Conservation (phyloP, 2,888 invertebrate genomes). For the Drosophila algonquin region DNA sequence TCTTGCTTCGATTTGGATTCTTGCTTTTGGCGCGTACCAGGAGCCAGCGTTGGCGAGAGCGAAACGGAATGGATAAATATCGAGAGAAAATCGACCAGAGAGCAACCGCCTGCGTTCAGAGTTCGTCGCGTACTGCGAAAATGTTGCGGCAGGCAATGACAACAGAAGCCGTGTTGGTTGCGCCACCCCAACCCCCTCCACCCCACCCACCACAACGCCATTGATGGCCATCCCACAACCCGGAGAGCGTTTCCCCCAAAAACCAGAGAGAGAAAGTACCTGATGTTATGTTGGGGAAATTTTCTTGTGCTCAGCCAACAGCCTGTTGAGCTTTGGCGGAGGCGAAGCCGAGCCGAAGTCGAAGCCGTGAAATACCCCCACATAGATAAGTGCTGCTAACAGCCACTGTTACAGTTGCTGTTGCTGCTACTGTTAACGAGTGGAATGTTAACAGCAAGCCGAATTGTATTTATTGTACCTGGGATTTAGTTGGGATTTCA, state of each 20-base stretch:
- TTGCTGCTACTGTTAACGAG: too few species aligned
- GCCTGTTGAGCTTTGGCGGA: constrained; percentile 65
- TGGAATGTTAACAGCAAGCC: neutral
- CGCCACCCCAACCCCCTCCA: neutral
- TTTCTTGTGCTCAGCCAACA: constrained; percentile 36
- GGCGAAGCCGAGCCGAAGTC: neutral
- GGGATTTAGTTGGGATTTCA: too few species aligned
- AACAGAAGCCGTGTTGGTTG: constrained; percentile 18
- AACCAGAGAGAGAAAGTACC: neutral
- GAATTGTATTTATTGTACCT: neutral
- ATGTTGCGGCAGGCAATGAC: constrained; percentile 66
- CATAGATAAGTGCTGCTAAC: neutral
- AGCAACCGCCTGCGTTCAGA: constrained; percentile 65
- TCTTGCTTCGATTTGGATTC: constrained; percentile 50
- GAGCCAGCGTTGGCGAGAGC: constrained; percentile 30
- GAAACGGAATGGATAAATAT: constrained; percentile 1
- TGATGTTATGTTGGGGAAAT: constrained; percentile 63
- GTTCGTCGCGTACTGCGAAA: constrained; percentile 75
- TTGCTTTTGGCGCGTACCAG: constrained; percentile 55
- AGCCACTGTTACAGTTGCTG: neutral
- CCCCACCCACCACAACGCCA: too few species aligned
- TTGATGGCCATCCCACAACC: neutral
- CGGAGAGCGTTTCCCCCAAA: constrained; percentile 5
- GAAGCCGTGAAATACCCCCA: neutral
- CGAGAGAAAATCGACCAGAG: neutral